Conservation (phyloP, 2,113 vertebrate species). For the Gopherus flavomarginatus region DNA sequence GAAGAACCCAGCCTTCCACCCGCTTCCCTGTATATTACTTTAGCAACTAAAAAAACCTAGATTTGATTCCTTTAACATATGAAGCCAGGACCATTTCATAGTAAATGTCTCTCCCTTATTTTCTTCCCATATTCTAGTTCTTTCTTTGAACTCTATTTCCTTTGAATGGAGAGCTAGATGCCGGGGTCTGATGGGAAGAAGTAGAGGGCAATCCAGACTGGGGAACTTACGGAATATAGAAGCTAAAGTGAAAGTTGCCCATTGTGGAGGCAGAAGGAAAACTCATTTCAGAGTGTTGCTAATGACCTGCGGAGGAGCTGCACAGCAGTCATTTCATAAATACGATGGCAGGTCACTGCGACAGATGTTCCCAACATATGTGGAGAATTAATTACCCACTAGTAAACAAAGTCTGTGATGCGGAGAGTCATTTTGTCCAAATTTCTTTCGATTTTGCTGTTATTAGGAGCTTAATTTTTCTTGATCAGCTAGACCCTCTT, state of each 20-base stretch:
- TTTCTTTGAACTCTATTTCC: not conserved
- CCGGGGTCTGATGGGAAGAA: not conserved
- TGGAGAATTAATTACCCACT: slow-evolving; percentile 99
- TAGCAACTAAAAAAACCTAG: not conserved
- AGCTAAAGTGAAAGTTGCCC: slow-evolving; percentile 62
- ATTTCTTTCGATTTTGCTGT: slow-evolving; percentile 93
- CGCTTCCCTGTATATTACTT: not conserved
- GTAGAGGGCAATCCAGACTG: not conserved
- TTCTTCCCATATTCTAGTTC: not conserved
- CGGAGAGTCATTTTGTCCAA: slow-evolving; percentile 97
- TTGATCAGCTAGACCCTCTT: slow-evolving; percentile 89
- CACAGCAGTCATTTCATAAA: slow-evolving; percentile 94
- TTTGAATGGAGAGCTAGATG: not conserved
- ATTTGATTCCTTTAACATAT: not conserved
- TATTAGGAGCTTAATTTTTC: slow-evolving; percentile 96
- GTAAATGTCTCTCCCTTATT: not conserved
- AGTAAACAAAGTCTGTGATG: slow-evolving; percentile 99
- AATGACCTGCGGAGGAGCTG: slow-evolving; percentile 91
- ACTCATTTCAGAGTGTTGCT: slow-evolving; percentile 85
- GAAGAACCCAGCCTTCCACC: not conserved
- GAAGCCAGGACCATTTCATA: not conserved
- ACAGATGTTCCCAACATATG: slow-evolving; percentile 99
- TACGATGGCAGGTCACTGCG: slow-evolving; percentile 95
- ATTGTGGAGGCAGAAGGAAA: slow-evolving; percentile 69
- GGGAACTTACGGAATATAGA: slow-evolving; percentile 32